phyloP scores from a whole-genome alignment of 2,888 invertebrate species.

The Eupithecia centaureata region DNA sequence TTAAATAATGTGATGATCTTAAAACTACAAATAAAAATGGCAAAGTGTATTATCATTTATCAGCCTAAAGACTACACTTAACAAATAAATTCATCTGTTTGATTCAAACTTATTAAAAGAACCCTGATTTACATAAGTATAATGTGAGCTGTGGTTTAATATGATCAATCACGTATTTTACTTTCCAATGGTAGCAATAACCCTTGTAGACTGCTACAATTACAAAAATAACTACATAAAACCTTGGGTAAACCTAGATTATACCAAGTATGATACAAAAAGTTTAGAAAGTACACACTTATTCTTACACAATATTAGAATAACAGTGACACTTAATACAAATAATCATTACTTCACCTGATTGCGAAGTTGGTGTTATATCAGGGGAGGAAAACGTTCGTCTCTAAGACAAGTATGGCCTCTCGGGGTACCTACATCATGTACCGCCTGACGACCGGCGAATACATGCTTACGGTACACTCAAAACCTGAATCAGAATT shows the following conservation, averaged over 20 bases:
- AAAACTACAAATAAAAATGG: slow-evolving; percentile 40
- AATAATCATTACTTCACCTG: slow-evolving; percentile 6
- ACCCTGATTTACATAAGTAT: slow-evolving; percentile 19
- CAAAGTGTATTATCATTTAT: slow-evolving; percentile 36
- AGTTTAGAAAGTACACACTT: not conserved
- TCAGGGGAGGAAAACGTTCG: slow-evolving; percentile 14
- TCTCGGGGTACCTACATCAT: slow-evolving; percentile 21
- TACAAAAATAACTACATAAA: slow-evolving; percentile 6
- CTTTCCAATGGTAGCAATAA: not conserved
- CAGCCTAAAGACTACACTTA: slow-evolving; percentile 31
- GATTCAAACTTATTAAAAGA: slow-evolving; percentile 26
- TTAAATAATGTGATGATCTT: slow-evolving; percentile 39
- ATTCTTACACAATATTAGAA: not conserved
- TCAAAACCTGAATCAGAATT: not conserved
- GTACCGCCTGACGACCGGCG: slow-evolving; percentile 19
- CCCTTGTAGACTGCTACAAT: not conserved
- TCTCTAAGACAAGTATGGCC: slow-evolving; percentile 23
- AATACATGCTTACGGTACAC: slow-evolving; percentile 22
- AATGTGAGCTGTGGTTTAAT: not conserved
- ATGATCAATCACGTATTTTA: not conserved
- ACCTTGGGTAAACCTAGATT: not conserved
- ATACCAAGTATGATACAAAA: not conserved
- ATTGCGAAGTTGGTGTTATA: slow-evolving; percentile 7
- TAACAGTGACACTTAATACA: slow-evolving; percentile 8
- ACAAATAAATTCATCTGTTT: slow-evolving; percentile 19